These are phyloP conservation scores for Equus quagga DNA, from an alignment of 2,113 vertebrate species.

Conservation along the genomic window DNA sequence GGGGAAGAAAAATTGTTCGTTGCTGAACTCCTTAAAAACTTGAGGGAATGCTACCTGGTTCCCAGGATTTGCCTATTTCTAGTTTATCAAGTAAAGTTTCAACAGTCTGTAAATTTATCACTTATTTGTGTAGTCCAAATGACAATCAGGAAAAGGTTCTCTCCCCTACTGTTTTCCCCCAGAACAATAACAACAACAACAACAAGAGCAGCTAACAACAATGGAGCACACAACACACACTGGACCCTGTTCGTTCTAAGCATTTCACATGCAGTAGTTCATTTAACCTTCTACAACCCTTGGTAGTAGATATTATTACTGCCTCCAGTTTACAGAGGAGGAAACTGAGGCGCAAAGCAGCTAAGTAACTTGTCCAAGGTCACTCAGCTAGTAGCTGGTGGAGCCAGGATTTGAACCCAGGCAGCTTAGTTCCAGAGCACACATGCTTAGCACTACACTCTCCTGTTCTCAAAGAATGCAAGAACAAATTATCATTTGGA, in stretches of 20 bases:
- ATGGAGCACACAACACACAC: neutral
- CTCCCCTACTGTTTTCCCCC: neutral
- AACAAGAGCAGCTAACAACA: neutral
- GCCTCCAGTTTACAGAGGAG: neutral
- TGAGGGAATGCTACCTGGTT: neutral
- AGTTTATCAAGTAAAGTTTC: neutral
- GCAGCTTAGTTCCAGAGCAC: neutral
- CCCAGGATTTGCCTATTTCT: neutral
- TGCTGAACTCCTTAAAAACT: neutral
- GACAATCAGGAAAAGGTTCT: neutral
- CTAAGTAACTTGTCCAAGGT: neutral
- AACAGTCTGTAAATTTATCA: neutral
- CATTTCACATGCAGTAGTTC: neutral
- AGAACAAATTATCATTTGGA: neutral
- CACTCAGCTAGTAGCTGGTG: neutral
- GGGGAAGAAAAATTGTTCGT: neutral
- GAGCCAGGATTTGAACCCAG: neutral
- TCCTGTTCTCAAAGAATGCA: neutral
- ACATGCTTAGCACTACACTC: neutral
- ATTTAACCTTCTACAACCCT: neutral
- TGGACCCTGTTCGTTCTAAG: neutral
- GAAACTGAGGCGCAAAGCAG: slow-evolving; percentile 11
- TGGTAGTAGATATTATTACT: neutral
- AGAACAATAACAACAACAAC: neutral
- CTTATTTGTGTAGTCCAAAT: neutral